Evolutionary conservation across 2,113 vertebrate genomes (phyloP).

Genomic region (Mustelus asterias): DNA sequence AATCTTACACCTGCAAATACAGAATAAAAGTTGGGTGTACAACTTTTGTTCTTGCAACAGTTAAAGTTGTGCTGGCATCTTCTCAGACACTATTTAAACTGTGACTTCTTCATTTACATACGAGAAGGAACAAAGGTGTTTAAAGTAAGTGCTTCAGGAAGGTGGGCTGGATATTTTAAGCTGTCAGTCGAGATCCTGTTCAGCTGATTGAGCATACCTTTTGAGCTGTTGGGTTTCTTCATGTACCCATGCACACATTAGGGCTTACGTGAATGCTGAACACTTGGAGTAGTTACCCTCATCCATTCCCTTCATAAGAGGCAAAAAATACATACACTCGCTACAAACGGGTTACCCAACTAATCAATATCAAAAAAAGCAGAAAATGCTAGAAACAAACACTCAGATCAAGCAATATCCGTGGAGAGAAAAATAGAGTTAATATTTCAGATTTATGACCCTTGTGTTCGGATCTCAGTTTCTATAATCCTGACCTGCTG

Average conservation of each 20-base stretch:
- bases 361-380: not conserved
- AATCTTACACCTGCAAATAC: not conserved
- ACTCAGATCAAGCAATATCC: no score
- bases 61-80: not conserved
- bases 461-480: no score
- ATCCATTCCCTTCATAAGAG: no score
- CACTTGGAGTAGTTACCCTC: no score
- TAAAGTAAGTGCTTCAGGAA: not conserved
- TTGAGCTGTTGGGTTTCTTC: not conserved
- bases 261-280: not conserved
- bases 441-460: no score
- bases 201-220: not conserved
- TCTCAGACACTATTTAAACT: not conserved
- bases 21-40: not conserved
- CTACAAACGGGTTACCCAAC: not conserved
- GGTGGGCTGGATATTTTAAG: not conserved
- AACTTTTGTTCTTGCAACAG: not conserved
- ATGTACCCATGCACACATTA: not conserved
- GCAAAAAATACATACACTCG: not conserved
- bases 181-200: not conserved
- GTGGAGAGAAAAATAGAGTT: no score
- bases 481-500: no score
- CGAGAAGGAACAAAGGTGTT: not conserved
- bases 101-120: not conserved
- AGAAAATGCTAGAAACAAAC: no score